phyloP scores from a whole-genome alignment of 2,888 invertebrate species.

The Sphaeridia pumilis region DNA sequence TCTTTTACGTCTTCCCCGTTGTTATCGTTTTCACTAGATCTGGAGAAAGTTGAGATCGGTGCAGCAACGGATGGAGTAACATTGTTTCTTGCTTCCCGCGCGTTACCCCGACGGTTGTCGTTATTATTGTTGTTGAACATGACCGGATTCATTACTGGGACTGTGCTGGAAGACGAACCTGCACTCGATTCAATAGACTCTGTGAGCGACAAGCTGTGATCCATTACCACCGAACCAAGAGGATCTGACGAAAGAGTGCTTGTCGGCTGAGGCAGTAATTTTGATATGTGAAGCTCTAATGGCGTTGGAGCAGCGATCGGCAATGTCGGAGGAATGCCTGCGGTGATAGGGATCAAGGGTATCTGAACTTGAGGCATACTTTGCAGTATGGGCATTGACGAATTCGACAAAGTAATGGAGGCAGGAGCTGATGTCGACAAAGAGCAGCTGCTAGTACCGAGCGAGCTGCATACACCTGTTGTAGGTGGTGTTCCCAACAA shows the following conservation, averaged over 20 bases:
- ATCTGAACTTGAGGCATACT: conserved; percentile 6
- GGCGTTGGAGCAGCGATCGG: conserved; percentile 3
- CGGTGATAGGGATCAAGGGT: background rate
- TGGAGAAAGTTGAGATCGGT: conserved; percentile 7
- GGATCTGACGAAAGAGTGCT: background rate
- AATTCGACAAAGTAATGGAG: conserved; percentile 2
- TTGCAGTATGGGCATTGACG: conserved; percentile 8
- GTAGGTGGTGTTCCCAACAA: conserved; percentile 22
- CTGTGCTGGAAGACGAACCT: background rate
- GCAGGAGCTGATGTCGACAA: conserved; percentile 11
- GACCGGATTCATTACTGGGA: background rate
- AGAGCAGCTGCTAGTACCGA: no score
- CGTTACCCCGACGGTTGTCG: background rate
- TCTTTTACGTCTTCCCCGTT: background rate
- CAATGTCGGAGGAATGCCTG: background rate
- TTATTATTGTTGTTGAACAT: conserved; percentile 12
- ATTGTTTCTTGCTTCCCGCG: background rate
- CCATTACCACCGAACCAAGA: conserved; percentile 1
- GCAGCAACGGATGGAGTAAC: conserved; percentile 6
- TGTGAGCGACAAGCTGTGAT: background rate
- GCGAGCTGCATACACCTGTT: background rate
- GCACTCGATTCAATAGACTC: background rate
- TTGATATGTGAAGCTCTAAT: conserved; percentile 9
- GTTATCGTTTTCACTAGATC: conserved; percentile 10
- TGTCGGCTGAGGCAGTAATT: conserved; percentile 11